Evolutionary conservation across 2,113 vertebrate genomes (phyloP).

Genomic region (Brachyhypopomus occidentalis): DNA sequence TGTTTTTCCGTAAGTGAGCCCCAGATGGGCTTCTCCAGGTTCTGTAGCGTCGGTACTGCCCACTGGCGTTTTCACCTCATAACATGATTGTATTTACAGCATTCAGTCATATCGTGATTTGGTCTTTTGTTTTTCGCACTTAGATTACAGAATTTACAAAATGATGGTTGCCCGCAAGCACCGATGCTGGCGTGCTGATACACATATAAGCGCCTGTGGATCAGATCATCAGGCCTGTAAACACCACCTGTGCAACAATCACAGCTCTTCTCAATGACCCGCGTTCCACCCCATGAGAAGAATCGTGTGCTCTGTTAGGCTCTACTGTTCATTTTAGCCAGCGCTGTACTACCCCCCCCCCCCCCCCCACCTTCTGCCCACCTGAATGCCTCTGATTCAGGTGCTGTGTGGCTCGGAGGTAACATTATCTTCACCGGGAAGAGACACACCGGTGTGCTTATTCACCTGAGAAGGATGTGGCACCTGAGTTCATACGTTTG

Average conservation of each 20-base stretch:
- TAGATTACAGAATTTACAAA: too few species aligned
- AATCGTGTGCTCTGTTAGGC: neutral
- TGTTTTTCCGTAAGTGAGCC: neutral
- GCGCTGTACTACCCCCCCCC: neutral
- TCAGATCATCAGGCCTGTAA: too few species aligned
- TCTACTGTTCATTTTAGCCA: neutral
- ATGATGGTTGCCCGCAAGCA: too few species aligned
- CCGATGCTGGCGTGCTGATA: too few species aligned
- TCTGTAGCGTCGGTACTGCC: neutral
- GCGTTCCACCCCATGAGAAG: neutral
- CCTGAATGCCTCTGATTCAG: conserved; percentile 46
- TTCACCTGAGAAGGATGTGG: neutral
- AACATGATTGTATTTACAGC: too few species aligned
- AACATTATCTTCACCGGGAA: conserved; percentile 23
- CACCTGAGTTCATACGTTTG: neutral
- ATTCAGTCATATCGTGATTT: too few species aligned
- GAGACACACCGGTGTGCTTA: neutral
- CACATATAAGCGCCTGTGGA: too few species aligned
- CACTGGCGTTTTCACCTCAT: too few species aligned
- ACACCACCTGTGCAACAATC: too few species aligned
- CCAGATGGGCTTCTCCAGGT: neutral
- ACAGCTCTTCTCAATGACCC: neutral
- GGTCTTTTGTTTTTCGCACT: too few species aligned
- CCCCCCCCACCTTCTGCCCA: neutral
- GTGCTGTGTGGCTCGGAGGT: conserved; percentile 27